A percentile compares a stretch with the other conserved stretches of the same genome.
These are phyloP conservation scores for Netelia inedita DNA, from an alignment of 2,888 invertebrate genomes.

Conservation along the genomic window DNA sequence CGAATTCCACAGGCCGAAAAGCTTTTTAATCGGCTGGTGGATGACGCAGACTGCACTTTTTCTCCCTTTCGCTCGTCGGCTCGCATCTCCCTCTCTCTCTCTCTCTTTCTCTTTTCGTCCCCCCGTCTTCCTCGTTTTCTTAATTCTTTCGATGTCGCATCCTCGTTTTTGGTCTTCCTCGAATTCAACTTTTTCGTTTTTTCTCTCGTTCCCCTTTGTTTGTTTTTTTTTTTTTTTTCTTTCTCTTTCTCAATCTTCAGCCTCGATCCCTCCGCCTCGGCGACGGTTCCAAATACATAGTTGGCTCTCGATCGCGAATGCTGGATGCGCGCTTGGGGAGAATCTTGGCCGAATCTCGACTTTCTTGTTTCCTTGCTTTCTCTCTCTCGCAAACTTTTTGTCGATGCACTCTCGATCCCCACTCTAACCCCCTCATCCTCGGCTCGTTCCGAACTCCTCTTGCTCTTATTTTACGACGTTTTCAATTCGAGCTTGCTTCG, in stretches of 20 bases:
- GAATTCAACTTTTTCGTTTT: constrained; percentile 43
- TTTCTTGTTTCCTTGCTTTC: constrained; percentile 59
- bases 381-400: constrained; percentile 59
- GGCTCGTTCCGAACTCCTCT: constrained; percentile 67
- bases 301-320: constrained; percentile 56
- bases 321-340: constrained; percentile 6
- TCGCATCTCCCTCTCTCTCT: constrained; percentile 35
- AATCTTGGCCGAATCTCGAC: constrained; percentile 54
- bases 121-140: constrained; percentile 41
- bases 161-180: constrained; percentile 51
- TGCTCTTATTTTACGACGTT: constrained; percentile 57
- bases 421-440: constrained; percentile 39
- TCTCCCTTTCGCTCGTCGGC: constrained; percentile 45
- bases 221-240: constrained; percentile 35
- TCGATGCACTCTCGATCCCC: constrained; percentile 56
- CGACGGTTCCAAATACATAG: constrained; percentile 30
- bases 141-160: constrained; percentile 52
- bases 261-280: constrained; percentile 40
- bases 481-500: constrained; percentile 42
- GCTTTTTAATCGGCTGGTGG: constrained; percentile 50
- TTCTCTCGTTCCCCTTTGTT: constrained; percentile 24
- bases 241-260: constrained; percentile 26
- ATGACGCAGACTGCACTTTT: constrained; percentile 55
- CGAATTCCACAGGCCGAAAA: constrained; percentile 41
- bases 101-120: not conserved